Evolutionary conservation across 37 sponge, comb jelly and placozoan species (phyloP), one percentile per base, ranked within the genome.

Genomic region (Ephydatia muelleri): DNA sequence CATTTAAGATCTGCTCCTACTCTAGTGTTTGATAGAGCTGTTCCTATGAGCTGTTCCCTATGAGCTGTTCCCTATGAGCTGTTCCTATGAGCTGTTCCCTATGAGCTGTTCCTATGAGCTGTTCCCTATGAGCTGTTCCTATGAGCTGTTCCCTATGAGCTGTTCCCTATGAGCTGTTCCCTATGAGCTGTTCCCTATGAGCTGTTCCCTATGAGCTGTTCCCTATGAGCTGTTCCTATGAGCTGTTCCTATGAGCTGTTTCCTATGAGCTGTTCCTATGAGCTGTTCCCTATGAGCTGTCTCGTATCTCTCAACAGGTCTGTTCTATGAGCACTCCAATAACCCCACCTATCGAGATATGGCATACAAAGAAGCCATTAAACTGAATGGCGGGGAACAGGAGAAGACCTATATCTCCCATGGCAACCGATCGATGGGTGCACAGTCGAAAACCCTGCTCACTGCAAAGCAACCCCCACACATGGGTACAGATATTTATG

Each of bases 281-380:
- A 19, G 29, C 23, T 32, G 67, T 28, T 47, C 49, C 26, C 65
- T 86, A 32, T 43, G 25, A 29, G 29, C 69, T 14, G 67, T 37
- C 40, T 39, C 40, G 34, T 43, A 5, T 16, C 36, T 80, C 21
- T 70, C 78, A 70, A 5, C 49, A 92, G 93, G 93, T 29, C 82
- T 93, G 25, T 86, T 77, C 36, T 89, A 88, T 86, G 95, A 94
- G 85, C 67, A 72, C 28, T 36, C 80, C 21, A 79, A 77, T n/a
- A 83, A 91, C 43, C 14, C 64, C 12, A 28, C 85, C n/a, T 49
- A 65, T 23, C 85, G 85, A 67, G 91, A 96, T 39, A 94, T 90
- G 92, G 86, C 87, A 34, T 91, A 87, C 86, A 35, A 79, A 11
- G 88, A 87, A 72, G 97, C 97, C 33, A 33, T 47, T 29, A 81